Evolutionary conservation across 2,113 vertebrate species (phyloP).

Genomic region (Microcebus ravelobensis): DNA sequence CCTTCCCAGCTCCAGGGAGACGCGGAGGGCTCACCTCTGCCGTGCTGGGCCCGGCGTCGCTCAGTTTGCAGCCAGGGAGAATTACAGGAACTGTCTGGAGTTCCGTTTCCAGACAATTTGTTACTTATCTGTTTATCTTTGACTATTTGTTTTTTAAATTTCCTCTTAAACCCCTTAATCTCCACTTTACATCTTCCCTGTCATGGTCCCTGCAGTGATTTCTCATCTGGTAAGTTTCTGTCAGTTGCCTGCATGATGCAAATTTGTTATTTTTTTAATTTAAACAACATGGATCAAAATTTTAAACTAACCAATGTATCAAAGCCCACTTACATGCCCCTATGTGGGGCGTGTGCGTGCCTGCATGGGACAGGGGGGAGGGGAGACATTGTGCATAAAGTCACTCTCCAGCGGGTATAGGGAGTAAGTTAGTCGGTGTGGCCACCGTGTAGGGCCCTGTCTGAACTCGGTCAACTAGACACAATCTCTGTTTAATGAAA

Average conservation of each 20-base stretch:
- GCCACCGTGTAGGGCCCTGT: no score
- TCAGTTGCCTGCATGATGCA: not conserved
- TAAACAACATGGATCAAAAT: not conserved
- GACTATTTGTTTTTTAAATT: not conserved
- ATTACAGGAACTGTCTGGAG: not conserved
- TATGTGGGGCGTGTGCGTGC: accelerated
- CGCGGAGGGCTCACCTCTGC: accelerated
- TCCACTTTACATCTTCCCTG: not conserved
- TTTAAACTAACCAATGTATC: not conserved
- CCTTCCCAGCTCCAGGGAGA: not conserved
- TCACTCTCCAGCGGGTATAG: not conserved
- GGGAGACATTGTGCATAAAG: not conserved
- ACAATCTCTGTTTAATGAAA: not conserved
- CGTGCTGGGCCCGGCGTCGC: accelerated
- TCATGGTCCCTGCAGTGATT: not conserved
- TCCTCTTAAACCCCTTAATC: conserved; percentile 40
- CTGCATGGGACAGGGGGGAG: accelerated
- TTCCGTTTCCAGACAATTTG: not conserved
- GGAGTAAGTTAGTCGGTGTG: not conserved
- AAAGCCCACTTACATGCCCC: not conserved
- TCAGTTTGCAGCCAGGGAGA: not conserved
- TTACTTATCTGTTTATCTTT: not conserved
- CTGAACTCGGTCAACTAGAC: not conserved
- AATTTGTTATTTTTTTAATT: not conserved
- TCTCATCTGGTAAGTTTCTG: conserved; percentile 15